Percentiles rank a stretch among this genome's conserved stretches.
Evolutionary conservation across 2,888 invertebrate species (phyloP).

Genomic region (Fragum whitleyi): DNA sequence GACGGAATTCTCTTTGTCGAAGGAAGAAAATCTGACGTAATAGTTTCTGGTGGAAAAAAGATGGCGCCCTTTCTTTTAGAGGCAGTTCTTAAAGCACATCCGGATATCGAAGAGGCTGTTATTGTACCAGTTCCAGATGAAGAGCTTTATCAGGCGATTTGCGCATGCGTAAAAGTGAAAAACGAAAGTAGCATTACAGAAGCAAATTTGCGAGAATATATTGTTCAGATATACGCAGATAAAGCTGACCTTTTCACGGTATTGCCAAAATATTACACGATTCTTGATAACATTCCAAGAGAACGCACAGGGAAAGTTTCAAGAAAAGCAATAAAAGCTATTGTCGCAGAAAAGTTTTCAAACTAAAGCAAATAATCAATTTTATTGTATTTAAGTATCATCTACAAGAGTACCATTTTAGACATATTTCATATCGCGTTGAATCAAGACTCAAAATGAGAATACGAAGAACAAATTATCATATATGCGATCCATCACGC

Average conservation of each 20-base stretch:
- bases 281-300: conserved; percentile 54
- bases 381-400: too few species aligned
- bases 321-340: background rate
- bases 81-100: conserved; percentile 26
- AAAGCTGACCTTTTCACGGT: conserved; percentile 46
- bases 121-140: conserved; percentile 59
- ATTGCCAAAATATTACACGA: conserved; percentile 54
- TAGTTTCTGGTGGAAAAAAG: conserved; percentile 42
- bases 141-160: conserved; percentile 54
- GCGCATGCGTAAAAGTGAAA: conserved; percentile 62
- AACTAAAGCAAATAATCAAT: background rate
- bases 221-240: conserved; percentile 39
- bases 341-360: background rate
- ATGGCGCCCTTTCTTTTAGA: conserved; percentile 43
- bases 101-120: conserved; percentile 35
- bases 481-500: too few species aligned
- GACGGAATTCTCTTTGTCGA: conserved; percentile 36
- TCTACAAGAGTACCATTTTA: too few species aligned
- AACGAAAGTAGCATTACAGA: conserved; percentile 47
- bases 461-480: too few species aligned
- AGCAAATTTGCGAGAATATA: conserved; percentile 37
- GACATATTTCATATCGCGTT: too few species aligned
- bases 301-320: conserved; percentile 46
- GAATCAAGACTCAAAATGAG: too few species aligned
- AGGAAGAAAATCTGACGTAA: conserved; percentile 47